Conservation (phyloP, 2,888 invertebrate species). For the Caenorhabditis becei region DNA sequence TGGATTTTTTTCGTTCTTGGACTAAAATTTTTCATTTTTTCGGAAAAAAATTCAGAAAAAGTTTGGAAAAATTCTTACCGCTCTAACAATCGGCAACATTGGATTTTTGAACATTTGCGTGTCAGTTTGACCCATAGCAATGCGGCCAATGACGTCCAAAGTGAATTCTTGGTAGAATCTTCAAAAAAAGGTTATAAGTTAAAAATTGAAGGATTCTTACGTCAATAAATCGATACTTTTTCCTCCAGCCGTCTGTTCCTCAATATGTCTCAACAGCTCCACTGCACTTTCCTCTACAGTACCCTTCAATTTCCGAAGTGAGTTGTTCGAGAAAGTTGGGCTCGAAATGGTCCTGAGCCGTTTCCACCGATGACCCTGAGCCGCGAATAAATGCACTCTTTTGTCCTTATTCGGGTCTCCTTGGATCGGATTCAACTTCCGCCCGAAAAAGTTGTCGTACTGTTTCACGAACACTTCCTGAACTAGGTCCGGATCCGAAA, state of each 20-base stretch:
- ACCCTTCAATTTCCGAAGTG: constrained; percentile 82
- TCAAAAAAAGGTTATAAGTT: not conserved
- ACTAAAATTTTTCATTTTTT: no score
- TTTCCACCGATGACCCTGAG: constrained; percentile 84
- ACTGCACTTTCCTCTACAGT: constrained; percentile 82
- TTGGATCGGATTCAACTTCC: constrained; percentile 77
- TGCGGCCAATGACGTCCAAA: constrained; percentile 84
- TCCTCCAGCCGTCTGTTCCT: constrained; percentile 74
- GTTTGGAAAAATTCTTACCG: not conserved
- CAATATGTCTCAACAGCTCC: constrained; percentile 82
- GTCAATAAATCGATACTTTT: constrained; percentile 82
- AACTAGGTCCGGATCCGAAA: constrained; percentile 82
- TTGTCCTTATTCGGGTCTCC: constrained; percentile 70
- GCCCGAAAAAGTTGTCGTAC: constrained; percentile 82
- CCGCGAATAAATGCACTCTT: constrained; percentile 82
- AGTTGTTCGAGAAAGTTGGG: constrained; percentile 84
- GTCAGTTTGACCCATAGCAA: constrained; percentile 82
- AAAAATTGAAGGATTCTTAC: constrained; percentile 71
- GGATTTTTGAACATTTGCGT: constrained; percentile 63
- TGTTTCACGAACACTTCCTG: constrained; percentile 83
- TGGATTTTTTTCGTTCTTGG: no score
- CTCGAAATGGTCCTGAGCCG: constrained; percentile 83
- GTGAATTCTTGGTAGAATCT: constrained; percentile 83
- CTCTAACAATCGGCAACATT: not conserved
- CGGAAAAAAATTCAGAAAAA: no score